phyloP scores from a whole-genome alignment of 1,140 invertebrate genomes.

The Bactericera cockerelli region DNA sequence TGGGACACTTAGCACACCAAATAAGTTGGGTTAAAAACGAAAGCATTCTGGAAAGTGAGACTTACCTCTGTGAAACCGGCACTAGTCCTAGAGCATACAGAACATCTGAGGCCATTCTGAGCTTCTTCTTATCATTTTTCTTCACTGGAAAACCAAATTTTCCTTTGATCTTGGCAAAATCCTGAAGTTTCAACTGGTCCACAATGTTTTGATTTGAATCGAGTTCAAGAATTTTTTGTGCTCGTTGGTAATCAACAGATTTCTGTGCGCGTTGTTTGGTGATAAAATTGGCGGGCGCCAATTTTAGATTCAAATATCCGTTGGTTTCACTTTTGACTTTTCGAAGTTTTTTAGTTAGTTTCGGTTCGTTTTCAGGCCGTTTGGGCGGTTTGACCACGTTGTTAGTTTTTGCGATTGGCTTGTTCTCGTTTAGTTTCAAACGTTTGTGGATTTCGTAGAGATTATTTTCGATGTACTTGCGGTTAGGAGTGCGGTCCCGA shows the following conservation, averaged over 20 bases:
- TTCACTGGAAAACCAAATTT: neutral
- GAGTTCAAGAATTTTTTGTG: neutral
- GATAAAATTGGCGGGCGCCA: neutral
- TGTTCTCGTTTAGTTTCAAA: neutral
- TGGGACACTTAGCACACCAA: too few relatives aligned
- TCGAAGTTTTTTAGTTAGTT: too few relatives aligned
- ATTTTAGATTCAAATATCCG: neutral
- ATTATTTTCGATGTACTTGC: slow-evolving; percentile 3
- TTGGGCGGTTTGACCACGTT: too few relatives aligned
- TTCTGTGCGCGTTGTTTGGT: neutral
- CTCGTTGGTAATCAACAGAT: neutral
- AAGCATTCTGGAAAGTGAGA: too few relatives aligned
- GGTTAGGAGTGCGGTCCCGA: neutral
- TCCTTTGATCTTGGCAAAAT: neutral
- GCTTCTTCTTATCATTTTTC: neutral
- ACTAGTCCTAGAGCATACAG: neutral
- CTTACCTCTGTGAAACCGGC: neutral
- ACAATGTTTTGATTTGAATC: neutral
- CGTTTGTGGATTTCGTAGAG: neutral
- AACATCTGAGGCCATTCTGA: neutral
- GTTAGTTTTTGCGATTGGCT: neutral
- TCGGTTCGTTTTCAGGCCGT: too few relatives aligned
- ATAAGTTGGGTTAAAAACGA: too few relatives aligned
- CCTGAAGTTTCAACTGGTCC: neutral
- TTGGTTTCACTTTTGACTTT: too few relatives aligned